Percentiles rank a stretch among this genome's conserved stretches.
Conservation (phyloP, 2,888 invertebrate genomes). For the Brenthis ino region DNA sequence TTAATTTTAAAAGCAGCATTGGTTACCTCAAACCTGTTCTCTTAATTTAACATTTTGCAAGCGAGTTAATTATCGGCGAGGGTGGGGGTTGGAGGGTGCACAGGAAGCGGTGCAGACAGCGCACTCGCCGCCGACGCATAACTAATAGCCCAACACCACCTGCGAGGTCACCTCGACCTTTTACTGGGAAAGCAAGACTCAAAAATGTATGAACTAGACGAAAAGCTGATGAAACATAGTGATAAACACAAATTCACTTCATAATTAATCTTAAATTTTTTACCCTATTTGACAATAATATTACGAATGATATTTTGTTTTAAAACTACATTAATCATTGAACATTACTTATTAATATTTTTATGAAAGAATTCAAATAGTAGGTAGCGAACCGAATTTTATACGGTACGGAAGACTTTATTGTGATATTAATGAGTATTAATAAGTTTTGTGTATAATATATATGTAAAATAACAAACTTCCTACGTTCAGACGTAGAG, state of each 20-base stretch:
- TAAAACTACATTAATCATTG: no score
- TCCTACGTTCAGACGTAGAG: no score
- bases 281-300: no score
- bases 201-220: constrained; percentile 37
- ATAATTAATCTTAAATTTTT: no score
- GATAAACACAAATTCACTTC: neutral
- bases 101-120: constrained; percentile 67
- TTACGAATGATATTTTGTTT: no score
- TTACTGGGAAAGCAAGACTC: constrained; percentile 40
- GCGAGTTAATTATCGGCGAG: constrained; percentile 43
- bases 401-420: no score
- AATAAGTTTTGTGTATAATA: no score
- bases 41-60: constrained; percentile 38
- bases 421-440: no score
- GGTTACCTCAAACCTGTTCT: constrained; percentile 30
- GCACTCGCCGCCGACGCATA: constrained; percentile 60
- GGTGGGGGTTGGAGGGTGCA: constrained; percentile 44
- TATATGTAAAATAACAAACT: no score
- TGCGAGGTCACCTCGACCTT: constrained; percentile 54
- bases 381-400: no score
- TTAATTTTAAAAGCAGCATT: constrained; percentile 15
- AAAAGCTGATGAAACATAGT: neutral
- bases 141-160: constrained; percentile 62
- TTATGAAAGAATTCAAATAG: no score
- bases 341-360: no score